Conservation (phyloP, 2,113 vertebrate species). For the Haemorhous mexicanus region DNA sequence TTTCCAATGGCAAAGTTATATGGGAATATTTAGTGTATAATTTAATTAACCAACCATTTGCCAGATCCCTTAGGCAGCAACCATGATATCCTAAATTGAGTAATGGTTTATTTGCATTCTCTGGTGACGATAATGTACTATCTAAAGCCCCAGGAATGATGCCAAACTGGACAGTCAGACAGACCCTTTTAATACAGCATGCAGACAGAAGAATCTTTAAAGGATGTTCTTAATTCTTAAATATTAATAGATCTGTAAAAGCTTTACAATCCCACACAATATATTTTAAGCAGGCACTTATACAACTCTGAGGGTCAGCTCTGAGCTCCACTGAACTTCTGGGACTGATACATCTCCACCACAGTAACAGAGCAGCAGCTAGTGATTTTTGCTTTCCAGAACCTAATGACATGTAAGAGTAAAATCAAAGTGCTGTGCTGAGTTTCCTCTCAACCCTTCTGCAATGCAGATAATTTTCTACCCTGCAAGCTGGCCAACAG, state of each 20-base stretch:
- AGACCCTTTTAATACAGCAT: neutral
- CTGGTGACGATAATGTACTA: neutral
- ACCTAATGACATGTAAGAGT: neutral
- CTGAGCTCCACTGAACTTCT: neutral
- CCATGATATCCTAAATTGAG: neutral
- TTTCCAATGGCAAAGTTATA: neutral
- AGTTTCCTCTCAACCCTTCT: neutral
- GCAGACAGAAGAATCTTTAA: neutral
- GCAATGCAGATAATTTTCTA: neutral
- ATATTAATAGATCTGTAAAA: neutral
- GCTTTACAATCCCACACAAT: neutral
- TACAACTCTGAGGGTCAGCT: neutral
- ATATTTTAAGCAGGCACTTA: neutral
- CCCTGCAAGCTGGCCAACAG: neutral
- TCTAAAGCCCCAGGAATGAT: neutral
- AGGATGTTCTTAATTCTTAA: neutral
- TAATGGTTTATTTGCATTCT: neutral
- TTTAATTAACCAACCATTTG: slow-evolving; percentile 5
- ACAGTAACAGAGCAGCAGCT: neutral
- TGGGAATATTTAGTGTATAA: neutral
- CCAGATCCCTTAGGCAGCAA: neutral
- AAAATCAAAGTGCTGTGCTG: neutral
- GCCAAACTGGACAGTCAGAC: neutral
- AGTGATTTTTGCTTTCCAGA: neutral
- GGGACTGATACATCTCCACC: neutral